Evolutionary conservation across 2,888 invertebrate genomes (phyloP).

Genomic region (Antheraea yamamai): DNA sequence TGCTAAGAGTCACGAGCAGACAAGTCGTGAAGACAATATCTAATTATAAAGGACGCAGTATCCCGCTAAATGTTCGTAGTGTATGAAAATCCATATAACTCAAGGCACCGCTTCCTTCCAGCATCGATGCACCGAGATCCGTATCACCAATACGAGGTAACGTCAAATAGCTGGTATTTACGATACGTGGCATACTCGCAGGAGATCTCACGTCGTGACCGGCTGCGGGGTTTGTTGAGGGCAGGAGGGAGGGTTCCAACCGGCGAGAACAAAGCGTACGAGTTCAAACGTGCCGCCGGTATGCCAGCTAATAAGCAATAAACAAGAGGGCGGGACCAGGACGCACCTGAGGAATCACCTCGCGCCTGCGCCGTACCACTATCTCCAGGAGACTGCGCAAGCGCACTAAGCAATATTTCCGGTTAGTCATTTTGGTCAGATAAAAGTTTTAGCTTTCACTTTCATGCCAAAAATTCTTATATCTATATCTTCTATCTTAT

Average conservation of each 20-base stretch:
- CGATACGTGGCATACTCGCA: conserved; percentile 69
- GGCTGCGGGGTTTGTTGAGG: conserved; percentile 43
- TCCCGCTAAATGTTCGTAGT: conserved; percentile 23
- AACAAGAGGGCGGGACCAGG: conserved; percentile 79
- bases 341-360: conserved; percentile 79
- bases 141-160: conserved; percentile 72
- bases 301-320: conserved; percentile 80
- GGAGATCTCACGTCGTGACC: conserved; percentile 72
- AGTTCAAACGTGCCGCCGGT: conserved; percentile 78
- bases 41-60: conserved; percentile 17
- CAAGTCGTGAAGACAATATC: conserved; percentile 11
- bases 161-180: conserved; percentile 80
- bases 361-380: conserved; percentile 52
- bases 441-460: background rate
- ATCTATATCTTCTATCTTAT: too few relatives aligned
- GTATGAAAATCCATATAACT: conserved; percentile 43
- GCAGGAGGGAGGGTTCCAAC: conserved; percentile 54
- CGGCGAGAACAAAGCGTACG: conserved; percentile 79
- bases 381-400: conserved; percentile 33
- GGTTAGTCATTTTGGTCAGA: background rate
- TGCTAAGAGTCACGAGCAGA: background rate
- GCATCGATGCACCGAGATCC: conserved; percentile 66
- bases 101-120: conserved; percentile 58
- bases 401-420: conserved; percentile 32
- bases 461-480: background rate